Base-by-base conservation (phyloP, 2,888 invertebrate genomes). In the Fabriciana adippe region DNA sequence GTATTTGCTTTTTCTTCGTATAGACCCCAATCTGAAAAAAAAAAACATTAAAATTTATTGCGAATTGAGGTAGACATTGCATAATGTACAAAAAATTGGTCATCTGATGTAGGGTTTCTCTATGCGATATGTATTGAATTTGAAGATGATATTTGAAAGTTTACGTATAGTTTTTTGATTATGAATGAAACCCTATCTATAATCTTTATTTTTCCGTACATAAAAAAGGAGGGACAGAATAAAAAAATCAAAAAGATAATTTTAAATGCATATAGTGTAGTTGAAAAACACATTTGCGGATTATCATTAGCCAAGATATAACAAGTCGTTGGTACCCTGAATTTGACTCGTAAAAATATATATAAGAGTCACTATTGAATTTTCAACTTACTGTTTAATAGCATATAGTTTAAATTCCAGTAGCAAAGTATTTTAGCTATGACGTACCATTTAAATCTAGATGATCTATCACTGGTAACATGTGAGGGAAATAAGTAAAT, bases 341-440 rank as follows among this genome's bases (percentile, higher is more conserved):
- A 57, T 65, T 68, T 68, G 70, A 70, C 70, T 65, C 64, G 54
- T 55, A 45, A 55, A 64, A 67, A 65, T 67, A 68, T 67, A 70
- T 16, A 26, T 47, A 57, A 15, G 18, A 47, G 6, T 50, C n/a
- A 14, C 48, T 16, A 47, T 35, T 53, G 45, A 16, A 67, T 15
- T 62, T 45, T 62, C 26, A 45, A 62, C 55, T 16, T 51, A 51
- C 50, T 45, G 2, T 16, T 11, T 15, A 6, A 15, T 4, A 8
- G 5, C 3, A 3, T 18, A 55, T 3, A n/a, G 61, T 26, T 8
- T 41, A 62, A 41, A 51, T 13, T n/a, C 11, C 5, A 55, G 11
- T 26, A 21, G 26, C n/a, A 21, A 26, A 11, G 2, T 50, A 18
- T 35, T 54, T 55, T 55, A 18, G 54, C 26, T 61, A 61, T 47